Base-by-base conservation (phyloP, 2,113 vertebrate genomes). In the Spheniscus mendiculus region DNA sequence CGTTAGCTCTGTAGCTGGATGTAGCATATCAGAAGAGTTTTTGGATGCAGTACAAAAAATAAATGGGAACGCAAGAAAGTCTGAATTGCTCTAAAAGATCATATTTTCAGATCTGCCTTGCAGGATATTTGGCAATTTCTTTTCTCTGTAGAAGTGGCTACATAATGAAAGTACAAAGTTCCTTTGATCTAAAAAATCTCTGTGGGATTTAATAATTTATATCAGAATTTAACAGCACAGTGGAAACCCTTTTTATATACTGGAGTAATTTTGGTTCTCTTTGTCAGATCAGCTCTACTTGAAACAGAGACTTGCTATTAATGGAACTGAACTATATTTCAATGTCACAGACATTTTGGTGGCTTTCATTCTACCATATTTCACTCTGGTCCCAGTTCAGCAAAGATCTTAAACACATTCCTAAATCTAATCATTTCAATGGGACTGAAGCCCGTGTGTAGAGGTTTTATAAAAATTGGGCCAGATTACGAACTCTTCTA, bases 141-240 rank as follows among this genome's bases (percentile, higher is more conserved):
- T 71, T 93, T 88, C 62, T 87, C 53, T 87, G 15, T 78, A 95
- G 80, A 96, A 96, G 66, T 69, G 72, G 50, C 84, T 93, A 86
- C 62, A 65, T 95, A 95, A 92, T 74, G 67, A 94, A 97, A 96
- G 62, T 49, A 96, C 42, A 70, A 90, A 90, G 53, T 61, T 92
- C 65, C 61, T 97, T 97, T 98, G 89, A 97, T 96, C 87, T 91
- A 61, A 95, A 91, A 89, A 56, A 25, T 86, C 83, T 74, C 83
- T 40, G 61, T 82, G 81, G 91, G 81, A 72, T 95, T 96, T 95
- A 95, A 90, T 97, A 89, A 97, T 96, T 96, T 94, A 93, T 88
- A 95, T 96, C 71, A 93, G 52, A 94, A 92, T 87, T 96, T 96
- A 94, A 84, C 67, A 91, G 66, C 93, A 91, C 83, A 95, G 70